These are phyloP conservation scores for Larimichthys crocea DNA, from an alignment of 2,113 vertebrate species.

Conservation along the genomic window DNA sequence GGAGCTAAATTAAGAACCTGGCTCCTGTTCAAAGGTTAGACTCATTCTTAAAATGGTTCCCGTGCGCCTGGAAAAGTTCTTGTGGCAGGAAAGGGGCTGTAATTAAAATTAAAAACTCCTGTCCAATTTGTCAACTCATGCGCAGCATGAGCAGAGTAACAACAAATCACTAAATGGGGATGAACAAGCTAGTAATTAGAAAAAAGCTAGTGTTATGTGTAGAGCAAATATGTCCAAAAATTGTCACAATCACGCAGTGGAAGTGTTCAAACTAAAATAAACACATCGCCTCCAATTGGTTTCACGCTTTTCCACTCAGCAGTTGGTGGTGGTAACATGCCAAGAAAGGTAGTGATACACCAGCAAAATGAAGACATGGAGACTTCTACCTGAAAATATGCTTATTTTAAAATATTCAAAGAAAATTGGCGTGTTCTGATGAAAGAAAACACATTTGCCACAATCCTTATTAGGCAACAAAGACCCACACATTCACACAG, in stretches of 20 bases:
- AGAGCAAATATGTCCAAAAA: neutral
- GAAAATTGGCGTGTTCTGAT: neutral
- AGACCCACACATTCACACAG: slow-evolving; percentile 21
- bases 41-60: neutral
- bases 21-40: neutral
- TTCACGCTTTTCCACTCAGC: neutral
- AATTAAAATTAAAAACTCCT: neutral
- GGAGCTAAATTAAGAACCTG: neutral
- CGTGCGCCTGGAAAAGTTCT: neutral
- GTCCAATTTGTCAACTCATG: neutral
- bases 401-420: too few species aligned
- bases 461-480: neutral
- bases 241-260: neutral
- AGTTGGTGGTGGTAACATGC: neutral
- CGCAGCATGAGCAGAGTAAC: neutral
- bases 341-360: slow-evolving; percentile 7
- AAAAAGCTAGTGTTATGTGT: neutral
- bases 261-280: neutral
- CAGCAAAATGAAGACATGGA: slow-evolving; percentile 5
- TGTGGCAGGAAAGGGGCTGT: neutral
- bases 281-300: neutral
- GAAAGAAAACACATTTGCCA: neutral
- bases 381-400: too few species aligned
- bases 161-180: neutral
- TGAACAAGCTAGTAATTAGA: neutral